phyloP scores from a whole-genome alignment of 2,797 vertebrate genomes.

The Knipowitschia caucasica region DNA sequence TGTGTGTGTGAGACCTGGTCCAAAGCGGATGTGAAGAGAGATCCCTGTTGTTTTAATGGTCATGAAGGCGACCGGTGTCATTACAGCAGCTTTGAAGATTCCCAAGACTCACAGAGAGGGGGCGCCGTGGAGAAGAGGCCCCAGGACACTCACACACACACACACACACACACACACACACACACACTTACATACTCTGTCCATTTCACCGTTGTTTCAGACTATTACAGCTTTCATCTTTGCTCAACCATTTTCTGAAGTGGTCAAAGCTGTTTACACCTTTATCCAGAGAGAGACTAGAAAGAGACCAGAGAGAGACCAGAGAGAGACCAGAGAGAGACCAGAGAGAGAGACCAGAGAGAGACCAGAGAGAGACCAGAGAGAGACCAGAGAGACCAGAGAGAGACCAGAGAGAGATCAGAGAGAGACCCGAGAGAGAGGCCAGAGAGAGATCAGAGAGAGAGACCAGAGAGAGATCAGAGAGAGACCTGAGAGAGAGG shows the following conservation, averaged over 20 bases:
- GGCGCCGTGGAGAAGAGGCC: slow-evolving; percentile 35
- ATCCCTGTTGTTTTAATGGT: slow-evolving; percentile 55
- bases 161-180: not conserved
- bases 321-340: no score
- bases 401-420: no score
- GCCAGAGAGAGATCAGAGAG: no score
- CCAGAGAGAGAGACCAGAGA: no score
- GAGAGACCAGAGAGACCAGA: no score
- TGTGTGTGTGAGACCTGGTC: no score
- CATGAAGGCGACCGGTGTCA: slow-evolving; percentile 41
- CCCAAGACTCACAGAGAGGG: slow-evolving; percentile 56
- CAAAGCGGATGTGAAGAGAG: slow-evolving; percentile 35
- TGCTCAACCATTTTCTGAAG: slow-evolving; percentile 69
- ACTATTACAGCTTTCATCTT: slow-evolving; percentile 81
- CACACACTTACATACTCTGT: slow-evolving; percentile 18
- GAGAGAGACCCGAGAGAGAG: no score
- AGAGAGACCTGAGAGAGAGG: no score
- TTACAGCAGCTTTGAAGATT: slow-evolving; percentile 84
- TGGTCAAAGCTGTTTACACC: slow-evolving; percentile 62
- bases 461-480: no score
- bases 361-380: no score
- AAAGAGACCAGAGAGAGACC: no score
- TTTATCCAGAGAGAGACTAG: no score
- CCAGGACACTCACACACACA: not conserved
- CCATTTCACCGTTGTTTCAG: slow-evolving; percentile 31